Evolutionary conservation across 2,797 vertebrate genomes (phyloP), one percentile per base, ranked within the genome.

Genomic region (Characodon lateralis): DNA sequence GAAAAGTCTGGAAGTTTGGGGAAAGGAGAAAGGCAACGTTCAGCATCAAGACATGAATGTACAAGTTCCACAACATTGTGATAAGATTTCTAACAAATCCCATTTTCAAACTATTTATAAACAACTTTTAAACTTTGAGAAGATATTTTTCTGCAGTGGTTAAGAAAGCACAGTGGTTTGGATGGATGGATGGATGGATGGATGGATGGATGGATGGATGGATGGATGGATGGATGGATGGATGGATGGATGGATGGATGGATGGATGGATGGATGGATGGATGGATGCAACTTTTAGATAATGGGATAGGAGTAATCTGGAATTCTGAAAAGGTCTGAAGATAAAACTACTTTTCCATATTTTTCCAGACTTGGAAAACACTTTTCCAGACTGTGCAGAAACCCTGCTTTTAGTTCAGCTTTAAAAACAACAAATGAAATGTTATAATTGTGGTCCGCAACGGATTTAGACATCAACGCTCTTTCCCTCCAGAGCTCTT

Each of bases 401-500:
- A n/a, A 16, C 39, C 66, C 66, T 43, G 66, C 51, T 78, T 78
- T 77, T 18, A 61, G 58, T 71, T 69, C 39, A 10, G 20, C 3
- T 79, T 68, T 75, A 58, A 69, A 83, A 80, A 48, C 65, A 82
- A 46, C 78, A 74, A 69, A 73, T 43, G 14, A 74, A 24, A 55
- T 2, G 71, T 35, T 71, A 53, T 35, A 66, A 5, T 83, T 71
- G 56, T 66, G 7, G n/a, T 73, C 63, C 53, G n/a, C 26, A 31
- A 73, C 65, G 14, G 53, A 88, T 84, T 78, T 86, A 74, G 83
- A 88, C 78, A 88, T 83, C 83, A 5, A 65, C 65, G 80, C 73
- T 78, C 84, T 84, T 87, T 85, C 61, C 74, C 71, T 77, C 79
- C 41, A 39, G 0, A 84, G 79, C 83, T 87, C 85, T 87, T 85